Percentiles rank a stretch among this genome's conserved stretches.
These are phyloP conservation scores for Fundulus diaphanus DNA, from an alignment of 2,797 vertebrate genomes.

Conservation along the genomic window DNA sequence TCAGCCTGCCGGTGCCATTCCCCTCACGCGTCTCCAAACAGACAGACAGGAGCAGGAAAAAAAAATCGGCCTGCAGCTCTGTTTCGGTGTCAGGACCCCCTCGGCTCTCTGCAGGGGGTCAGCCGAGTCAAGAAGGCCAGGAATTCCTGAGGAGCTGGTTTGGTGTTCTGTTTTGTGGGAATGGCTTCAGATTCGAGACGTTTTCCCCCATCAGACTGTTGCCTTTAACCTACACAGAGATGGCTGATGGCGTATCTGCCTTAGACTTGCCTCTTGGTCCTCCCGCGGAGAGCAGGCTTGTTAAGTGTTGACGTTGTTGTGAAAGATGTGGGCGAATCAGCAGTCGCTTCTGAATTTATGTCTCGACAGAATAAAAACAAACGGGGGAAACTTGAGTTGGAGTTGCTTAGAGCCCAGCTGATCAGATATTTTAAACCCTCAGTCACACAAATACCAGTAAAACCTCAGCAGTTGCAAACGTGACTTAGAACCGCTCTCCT, in stretches of 20 bases:
- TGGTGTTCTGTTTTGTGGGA: not conserved
- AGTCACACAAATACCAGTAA: not conserved
- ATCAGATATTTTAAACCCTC: too few relatives aligned
- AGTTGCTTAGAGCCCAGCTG: too few relatives aligned
- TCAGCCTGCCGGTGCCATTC: not conserved
- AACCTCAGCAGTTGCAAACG: too few relatives aligned
- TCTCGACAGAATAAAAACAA: not conserved
- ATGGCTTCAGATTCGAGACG: too few relatives aligned
- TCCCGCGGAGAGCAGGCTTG: not conserved
- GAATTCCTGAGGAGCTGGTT: not conserved
- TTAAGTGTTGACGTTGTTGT: not conserved
- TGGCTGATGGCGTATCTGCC: not conserved
- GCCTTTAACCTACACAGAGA: not conserved
- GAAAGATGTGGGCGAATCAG: not conserved
- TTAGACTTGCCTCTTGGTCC: not conserved
- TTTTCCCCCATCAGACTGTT: not conserved
- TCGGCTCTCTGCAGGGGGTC: not conserved
- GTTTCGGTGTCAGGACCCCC: conserved; percentile 17
- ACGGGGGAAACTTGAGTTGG: not conserved
- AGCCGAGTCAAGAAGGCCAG: conserved; percentile 5
- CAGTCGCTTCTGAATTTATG: not conserved
- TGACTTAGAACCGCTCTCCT: too few relatives aligned
- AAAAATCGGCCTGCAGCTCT: not conserved
- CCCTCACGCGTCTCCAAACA: conserved; percentile 5
- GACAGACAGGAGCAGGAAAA: conserved; percentile 1